Evolutionary conservation across 2,888 invertebrate species (phyloP), one percentile per base, ranked within the genome.

Genomic region (Tipula helvola): DNA sequence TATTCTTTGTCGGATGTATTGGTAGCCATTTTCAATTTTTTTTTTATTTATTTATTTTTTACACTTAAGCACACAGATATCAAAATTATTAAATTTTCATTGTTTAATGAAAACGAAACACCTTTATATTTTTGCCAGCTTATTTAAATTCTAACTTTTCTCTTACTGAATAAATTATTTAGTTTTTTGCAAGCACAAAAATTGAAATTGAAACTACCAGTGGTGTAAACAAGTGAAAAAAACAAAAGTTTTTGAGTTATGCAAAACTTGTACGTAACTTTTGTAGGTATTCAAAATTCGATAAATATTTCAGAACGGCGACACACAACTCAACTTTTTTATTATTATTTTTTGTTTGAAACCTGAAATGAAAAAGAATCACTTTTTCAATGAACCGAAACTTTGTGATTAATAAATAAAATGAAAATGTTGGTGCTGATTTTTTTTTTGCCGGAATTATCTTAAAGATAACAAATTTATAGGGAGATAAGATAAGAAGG

Each of bases 1-100:
- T 87, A 88, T 85, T 88, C 87, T 87, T 88, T 88, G 87, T 88
- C 88, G 36, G 8, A n/a, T 84, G 39, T 5, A 84, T 84, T 84
- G 10, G 84, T n/a, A 84, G 36, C 84, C 41, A 39, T 39, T 84
- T 84, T 39, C 39, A 7, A 39, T 84, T 84, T 36, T 84, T 39
- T 39, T 84, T 36, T 57, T 71, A 71, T 71, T 71, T 28, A 4
- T n/a, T 52, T 52, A 5, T n/a, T 52, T 52, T n/a, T 52, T 28
- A 28, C 28, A 28, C 71, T 71, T 71, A 57, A 16, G 28, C 52
- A n/a, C 52, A 52, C n/a, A 52, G 13, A 52, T 4, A 52, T n/a
- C 47, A 57, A 57, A 16, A 39, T 4, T 57, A 57, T 57, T 57
- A 57, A 57, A 7, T 16, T 57, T 18, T 18, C 52, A 57, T 28